Percentiles rank a stretch among this genome's conserved stretches.
These are phyloP conservation scores for Drosophila subquinaria DNA, from an alignment of 2,888 invertebrate genomes.

Conservation along the genomic window DNA sequence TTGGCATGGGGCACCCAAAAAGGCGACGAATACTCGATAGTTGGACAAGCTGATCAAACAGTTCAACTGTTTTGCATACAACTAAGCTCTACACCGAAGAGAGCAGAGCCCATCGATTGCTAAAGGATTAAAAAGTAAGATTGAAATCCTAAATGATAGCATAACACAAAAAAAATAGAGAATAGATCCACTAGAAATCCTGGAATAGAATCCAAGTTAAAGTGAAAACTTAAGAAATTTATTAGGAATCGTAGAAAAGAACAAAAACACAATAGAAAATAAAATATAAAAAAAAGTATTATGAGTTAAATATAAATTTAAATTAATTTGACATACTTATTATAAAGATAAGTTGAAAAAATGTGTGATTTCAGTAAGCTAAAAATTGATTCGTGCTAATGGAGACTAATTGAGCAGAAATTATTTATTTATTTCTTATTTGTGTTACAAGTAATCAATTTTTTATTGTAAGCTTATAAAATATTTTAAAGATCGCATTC, in stretches of 20 bases:
- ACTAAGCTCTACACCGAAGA: neutral
- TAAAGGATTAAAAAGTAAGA: neutral
- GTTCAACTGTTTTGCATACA: slow-evolving; percentile 54
- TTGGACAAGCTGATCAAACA: slow-evolving; percentile 68
- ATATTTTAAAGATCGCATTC: too few relatives aligned
- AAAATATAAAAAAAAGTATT: neutral
- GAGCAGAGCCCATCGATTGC: slow-evolving; percentile 14
- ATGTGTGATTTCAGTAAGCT: neutral
- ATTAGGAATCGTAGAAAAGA: too few relatives aligned
- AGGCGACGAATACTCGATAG: slow-evolving; percentile 77
- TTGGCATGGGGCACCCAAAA: slow-evolving; percentile 32
- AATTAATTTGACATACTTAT: neutral
- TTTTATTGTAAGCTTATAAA: too few relatives aligned
- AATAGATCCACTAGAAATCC: too few relatives aligned
- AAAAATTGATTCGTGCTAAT: neutral
- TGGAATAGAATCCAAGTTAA: too few relatives aligned
- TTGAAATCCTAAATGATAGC: neutral
- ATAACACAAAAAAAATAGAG: neutral
- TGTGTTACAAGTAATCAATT: too few relatives aligned
- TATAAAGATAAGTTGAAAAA: neutral
- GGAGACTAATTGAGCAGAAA: too few relatives aligned
- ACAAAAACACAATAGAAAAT: too few relatives aligned
- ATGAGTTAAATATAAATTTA: neutral
- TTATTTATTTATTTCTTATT: too few relatives aligned
- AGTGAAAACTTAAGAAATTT: too few relatives aligned